phyloP scores from a whole-genome alignment of 2,113 vertebrate genomes.

The Nymphicus hollandicus region DNA sequence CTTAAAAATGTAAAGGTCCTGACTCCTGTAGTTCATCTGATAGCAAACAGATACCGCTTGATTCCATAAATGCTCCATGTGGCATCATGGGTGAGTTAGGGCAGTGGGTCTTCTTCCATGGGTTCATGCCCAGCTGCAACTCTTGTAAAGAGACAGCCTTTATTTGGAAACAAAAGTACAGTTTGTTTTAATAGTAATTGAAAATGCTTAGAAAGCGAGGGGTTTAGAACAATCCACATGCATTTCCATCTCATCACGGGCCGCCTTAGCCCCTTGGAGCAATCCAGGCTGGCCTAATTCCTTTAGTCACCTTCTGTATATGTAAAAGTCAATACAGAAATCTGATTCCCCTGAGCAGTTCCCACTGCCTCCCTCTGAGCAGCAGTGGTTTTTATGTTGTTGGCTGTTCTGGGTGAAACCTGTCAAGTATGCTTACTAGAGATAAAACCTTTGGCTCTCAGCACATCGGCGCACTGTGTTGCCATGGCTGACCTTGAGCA shows the following conservation, averaged over 20 bases:
- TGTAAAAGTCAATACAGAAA: not conserved
- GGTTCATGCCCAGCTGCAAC: rapidly evolving
- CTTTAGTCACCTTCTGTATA: conserved; percentile 7
- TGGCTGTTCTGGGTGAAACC: not conserved
- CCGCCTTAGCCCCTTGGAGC: not conserved
- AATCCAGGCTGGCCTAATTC: conserved; percentile 20
- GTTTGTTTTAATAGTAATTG: not conserved
- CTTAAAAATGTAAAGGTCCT: not conserved
- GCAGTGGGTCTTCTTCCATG: not conserved
- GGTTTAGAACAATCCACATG: not conserved
- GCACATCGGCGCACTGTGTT: not conserved
- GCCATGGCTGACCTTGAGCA: not conserved
- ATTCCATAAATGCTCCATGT: not conserved
- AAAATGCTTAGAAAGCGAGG: not conserved
- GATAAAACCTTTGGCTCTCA: not conserved
- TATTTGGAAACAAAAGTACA: not conserved
- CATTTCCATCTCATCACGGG: not conserved
- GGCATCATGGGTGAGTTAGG: no score
- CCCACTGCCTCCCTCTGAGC: not conserved
- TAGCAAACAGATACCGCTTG: not conserved
- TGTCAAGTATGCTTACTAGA: not conserved
- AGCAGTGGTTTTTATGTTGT: not conserved
- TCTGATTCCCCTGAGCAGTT: conserved; percentile 19
- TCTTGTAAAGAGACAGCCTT: not conserved
- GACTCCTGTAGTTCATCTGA: not conserved